These are phyloP conservation scores for Mactromeris polynyma DNA, from an alignment of 2,888 invertebrate species.

Conservation along the genomic window DNA sequence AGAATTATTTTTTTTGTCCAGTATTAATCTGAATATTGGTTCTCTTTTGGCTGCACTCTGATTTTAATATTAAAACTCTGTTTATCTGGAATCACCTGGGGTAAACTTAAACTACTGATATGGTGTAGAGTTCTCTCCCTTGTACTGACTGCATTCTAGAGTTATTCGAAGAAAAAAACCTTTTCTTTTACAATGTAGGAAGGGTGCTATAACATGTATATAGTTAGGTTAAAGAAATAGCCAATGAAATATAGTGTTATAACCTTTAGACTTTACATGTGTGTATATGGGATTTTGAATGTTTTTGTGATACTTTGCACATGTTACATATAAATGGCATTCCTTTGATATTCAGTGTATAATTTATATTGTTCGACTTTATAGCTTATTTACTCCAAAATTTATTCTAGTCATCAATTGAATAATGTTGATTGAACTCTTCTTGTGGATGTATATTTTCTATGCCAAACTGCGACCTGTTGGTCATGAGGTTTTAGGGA, in stretches of 20 bases:
- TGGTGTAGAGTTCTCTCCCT: background rate
- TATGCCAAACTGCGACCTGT: too few species aligned
- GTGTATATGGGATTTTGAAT: too few species aligned
- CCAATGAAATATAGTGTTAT: background rate
- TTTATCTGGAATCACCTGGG: background rate
- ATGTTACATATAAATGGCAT: too few species aligned
- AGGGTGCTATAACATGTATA: background rate
- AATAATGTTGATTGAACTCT: too few species aligned
- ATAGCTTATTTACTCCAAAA: too few species aligned
- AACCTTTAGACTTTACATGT: too few species aligned
- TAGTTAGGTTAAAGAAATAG: background rate
- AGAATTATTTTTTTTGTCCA: background rate
- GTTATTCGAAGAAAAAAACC: background rate
- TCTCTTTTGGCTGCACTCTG: background rate
- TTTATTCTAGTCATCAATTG: too few species aligned
- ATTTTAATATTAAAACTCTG: background rate
- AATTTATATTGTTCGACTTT: too few species aligned
- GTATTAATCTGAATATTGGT: background rate
- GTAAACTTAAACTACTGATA: background rate
- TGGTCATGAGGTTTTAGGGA: too few species aligned
- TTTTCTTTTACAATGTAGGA: background rate
- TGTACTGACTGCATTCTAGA: background rate
- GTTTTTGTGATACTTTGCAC: too few species aligned
- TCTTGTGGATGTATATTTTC: too few species aligned
- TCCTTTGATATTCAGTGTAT: too few species aligned